phyloP scores from a whole-genome alignment of 2,888 invertebrate genomes.

The Agrilus mali region DNA sequence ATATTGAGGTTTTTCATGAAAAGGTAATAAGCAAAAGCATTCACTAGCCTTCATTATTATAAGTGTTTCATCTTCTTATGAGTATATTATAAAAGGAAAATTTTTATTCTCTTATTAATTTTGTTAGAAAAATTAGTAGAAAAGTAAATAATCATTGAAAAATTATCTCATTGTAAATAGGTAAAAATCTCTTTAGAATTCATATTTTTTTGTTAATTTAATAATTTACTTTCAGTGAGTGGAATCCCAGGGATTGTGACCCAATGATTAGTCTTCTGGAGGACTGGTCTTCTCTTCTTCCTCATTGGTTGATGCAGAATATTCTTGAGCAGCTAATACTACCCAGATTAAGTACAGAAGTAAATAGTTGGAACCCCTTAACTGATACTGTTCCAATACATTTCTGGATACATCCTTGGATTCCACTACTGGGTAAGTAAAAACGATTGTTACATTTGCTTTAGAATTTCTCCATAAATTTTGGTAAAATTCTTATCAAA shows the following conservation, averaged over 20 bases:
- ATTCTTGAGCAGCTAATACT: conserved; percentile 72
- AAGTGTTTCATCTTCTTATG: too few relatives aligned
- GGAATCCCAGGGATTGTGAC: conserved; percentile 74
- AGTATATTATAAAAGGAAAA: too few relatives aligned
- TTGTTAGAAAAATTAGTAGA: too few relatives aligned
- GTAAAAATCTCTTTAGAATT: background rate
- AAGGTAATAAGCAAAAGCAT: too few relatives aligned
- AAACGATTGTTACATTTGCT: background rate
- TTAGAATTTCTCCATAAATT: background rate
- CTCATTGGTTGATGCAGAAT: conserved; percentile 72
- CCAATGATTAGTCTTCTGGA: conserved; percentile 68
- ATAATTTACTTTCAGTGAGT: conserved; percentile 37
- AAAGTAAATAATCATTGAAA: too few relatives aligned
- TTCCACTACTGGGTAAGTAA: conserved; percentile 58
- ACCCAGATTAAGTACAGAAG: conserved; percentile 61
- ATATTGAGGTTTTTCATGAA: too few relatives aligned
- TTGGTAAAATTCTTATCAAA: background rate
- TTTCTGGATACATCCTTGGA: conserved; percentile 96
- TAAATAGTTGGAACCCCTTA: conserved; percentile 88
- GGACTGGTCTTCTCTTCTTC: conserved; percentile 68
- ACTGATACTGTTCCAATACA: conserved; percentile 92
- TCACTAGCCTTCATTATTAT: too few relatives aligned
- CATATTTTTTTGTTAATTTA: background rate
- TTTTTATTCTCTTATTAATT: too few relatives aligned
- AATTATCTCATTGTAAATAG: too few relatives aligned